Base-by-base conservation (phyloP, 64 coral and sea anemone genomes). In the Pocillopora damicornis region DNA sequence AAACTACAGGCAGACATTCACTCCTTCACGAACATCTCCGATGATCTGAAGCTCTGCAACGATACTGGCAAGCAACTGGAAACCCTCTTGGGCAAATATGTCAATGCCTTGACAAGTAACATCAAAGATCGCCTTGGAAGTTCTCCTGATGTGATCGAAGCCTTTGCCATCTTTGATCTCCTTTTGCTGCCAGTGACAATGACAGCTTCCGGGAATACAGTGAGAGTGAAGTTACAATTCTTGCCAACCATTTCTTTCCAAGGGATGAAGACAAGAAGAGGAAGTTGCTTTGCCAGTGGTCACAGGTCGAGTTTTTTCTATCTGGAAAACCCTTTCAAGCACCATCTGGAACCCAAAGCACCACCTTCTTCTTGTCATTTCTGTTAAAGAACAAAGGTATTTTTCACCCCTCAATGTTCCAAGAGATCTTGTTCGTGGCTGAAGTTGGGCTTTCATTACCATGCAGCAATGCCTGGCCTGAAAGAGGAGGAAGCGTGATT, bases 381-480 rank as follows among this genome's bases (percentile, higher is more conserved):
- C 35, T 88, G 57, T 74, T 88, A 15, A 88, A 88, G 77, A 88
- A 88, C 86, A 59, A 88, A 35, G 58, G 86, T 20, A 88, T 88
- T 76, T 88, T 88, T 74, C 74, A 88, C 58, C 74, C 77, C 77
- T 79, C 45, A 0, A 79, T 79, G 1, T 79, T 79, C 60, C 51
- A 79, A n/a, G 68, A 87, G 69, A 16, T 87, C 16, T 58, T 87
- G 42, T 87, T 87, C 75, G 84, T 87, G 84, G 84, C 84, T 74
- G 71, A 87, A 87, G 84, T 75, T 58, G 84, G 84, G 37, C 84
- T 87, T 35, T 87, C 38, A 37, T 75, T 75, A 34, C 84, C 84
- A 35, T 87, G 68, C 34, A 87, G 84, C 42, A 87, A 87, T 87
- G 84, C 84, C 11, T 87, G 84, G 84, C 84, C 38, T 75, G 84